Percentiles rank a stretch among this genome's conserved stretches.
phyloP scores from a whole-genome alignment of 2,888 invertebrate species.

The Anodontia alba region DNA sequence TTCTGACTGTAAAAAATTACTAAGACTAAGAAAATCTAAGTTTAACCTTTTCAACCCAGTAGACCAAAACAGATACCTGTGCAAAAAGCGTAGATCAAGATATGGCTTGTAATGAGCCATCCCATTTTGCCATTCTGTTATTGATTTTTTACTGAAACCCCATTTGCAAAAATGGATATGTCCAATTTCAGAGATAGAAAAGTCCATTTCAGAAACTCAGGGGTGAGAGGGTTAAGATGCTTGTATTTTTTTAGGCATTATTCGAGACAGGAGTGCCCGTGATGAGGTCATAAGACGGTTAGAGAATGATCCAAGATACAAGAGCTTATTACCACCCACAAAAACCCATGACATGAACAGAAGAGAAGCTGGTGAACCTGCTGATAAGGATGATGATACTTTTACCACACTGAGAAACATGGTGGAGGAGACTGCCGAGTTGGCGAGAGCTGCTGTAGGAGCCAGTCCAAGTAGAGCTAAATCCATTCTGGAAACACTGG shows the following conservation, averaged over 20 bases:
- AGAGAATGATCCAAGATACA: slow-evolving; percentile 57
- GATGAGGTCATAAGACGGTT: slow-evolving; percentile 51
- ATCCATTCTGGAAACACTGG: slow-evolving; percentile 59
- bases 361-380: background rate
- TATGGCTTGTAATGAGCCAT: no score
- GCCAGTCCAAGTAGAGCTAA: slow-evolving; percentile 72
- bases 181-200: no score
- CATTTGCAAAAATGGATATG: no score
- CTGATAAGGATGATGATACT: slow-evolving; percentile 57
- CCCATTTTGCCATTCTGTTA: no score
- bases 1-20: no score
- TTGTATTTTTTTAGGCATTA: background rate
- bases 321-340: slow-evolving; percentile 52
- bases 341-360: slow-evolving; percentile 19
- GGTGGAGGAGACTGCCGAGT: slow-evolving; percentile 78
- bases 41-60: no score
- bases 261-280: slow-evolving; percentile 17
- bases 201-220: no score
- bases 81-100: no score
- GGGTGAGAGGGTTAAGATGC: no score
- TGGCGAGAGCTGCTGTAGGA: slow-evolving; percentile 76
- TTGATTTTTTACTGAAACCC: no score
- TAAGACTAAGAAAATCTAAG: no score
- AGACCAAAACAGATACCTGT: no score
- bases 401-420: slow-evolving; percentile 73